Base-by-base conservation (phyloP, 1,140 invertebrate species). In the Calliopsis andreniformis region DNA sequence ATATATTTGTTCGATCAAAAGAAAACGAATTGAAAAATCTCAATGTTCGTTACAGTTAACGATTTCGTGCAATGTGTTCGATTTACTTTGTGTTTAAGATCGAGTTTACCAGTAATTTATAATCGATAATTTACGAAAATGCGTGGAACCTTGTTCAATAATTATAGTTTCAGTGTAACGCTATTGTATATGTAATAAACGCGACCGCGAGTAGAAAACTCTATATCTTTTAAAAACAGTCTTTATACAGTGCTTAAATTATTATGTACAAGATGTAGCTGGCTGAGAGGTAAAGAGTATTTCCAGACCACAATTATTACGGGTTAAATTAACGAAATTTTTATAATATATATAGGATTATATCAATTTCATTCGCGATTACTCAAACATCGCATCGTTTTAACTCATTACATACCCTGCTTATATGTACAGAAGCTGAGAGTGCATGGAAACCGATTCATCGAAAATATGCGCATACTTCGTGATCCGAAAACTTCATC, bases 161-260 rank as follows among this genome's bases (percentile, higher is more conserved):
- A 56, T 61, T 35, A 68, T 53, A 78, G n/a, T n/a, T n/a, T n/a
- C n/a, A n/a, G n/a, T n/a, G n/a, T n/a, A n/a, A n/a, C n/a, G n/a
- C n/a, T n/a, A n/a, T n/a, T n/a, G n/a, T n/a, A n/a, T n/a, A n/a
- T n/a, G n/a, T n/a, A n/a, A n/a, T n/a, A n/a, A n/a, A n/a, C 53
- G 51, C 63, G 76, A 53, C 12, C 16, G 47, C 76, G 67, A 69
- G 56, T 67, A 42, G 62, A 78, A 81, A 69, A 84, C 32, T 75
- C 77, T 71, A 83, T 79, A 85, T 77, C 82, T 70, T 88, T 89
- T 86, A 88, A 86, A 90, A 91, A 91, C 88, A 91, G 87, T 90
- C 86, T 91, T 91, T 87, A 89, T 90, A 92, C 90, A 92, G 84
- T 90, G 88, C 90, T 88, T 90, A 90, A 91, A 89, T 91, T 88